Conservation (phyloP, 2,113 vertebrate species). For the Butorides virescens region DNA sequence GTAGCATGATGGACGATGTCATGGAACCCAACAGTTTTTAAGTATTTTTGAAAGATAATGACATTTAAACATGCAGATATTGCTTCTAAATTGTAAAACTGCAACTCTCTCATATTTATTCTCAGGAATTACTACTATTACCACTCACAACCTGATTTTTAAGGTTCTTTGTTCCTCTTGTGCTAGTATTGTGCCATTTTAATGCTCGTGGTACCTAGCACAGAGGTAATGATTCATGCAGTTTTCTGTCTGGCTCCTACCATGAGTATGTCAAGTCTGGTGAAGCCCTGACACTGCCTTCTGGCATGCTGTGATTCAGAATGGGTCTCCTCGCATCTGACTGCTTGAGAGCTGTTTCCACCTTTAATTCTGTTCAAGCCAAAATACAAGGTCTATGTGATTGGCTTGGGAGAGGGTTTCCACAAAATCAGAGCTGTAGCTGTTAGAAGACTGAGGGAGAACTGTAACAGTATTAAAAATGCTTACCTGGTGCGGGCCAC, state of each 20-base stretch:
- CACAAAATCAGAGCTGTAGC: background rate
- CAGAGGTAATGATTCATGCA: background rate
- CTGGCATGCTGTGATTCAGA: background rate
- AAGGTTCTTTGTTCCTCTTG: background rate
- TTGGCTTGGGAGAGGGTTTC: background rate
- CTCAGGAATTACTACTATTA: background rate
- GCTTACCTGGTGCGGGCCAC: background rate
- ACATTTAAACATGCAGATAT: background rate
- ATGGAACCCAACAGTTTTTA: background rate
- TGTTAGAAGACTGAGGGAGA: background rate
- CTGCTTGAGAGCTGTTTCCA: background rate
- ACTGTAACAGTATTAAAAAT: background rate
- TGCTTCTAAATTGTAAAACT: background rate
- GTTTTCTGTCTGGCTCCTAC: background rate
- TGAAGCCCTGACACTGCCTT: background rate
- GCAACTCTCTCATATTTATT: background rate
- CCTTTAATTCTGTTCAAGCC: background rate
- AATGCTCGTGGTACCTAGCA: background rate
- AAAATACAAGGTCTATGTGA: background rate
- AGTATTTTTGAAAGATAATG: background rate
- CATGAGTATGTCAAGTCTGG: background rate
- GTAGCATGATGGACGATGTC: background rate
- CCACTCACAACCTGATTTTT: background rate
- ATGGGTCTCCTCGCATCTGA: background rate
- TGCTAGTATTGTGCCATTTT: background rate